These are phyloP conservation scores for Turritopsis dohrnii DNA, from an alignment of 30 jellyfish, hydroid and myxozoan genomes.

Conservation along the genomic window DNA sequence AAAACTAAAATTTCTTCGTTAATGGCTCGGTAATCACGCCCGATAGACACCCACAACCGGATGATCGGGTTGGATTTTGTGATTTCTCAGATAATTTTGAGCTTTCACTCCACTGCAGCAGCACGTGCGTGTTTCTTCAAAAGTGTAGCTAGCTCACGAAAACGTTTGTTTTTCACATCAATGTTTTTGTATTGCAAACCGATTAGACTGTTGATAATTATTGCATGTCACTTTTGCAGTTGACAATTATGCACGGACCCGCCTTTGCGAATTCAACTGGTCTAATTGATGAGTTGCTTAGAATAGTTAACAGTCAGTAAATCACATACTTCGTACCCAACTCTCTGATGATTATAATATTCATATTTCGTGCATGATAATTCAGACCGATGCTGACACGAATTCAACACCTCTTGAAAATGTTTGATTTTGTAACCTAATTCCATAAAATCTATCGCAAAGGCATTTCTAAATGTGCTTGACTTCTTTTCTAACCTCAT, in stretches of 20 bases:
- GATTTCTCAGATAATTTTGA: too few species aligned
- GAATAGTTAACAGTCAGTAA: too few species aligned
- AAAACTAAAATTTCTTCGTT: too few species aligned
- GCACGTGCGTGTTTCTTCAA: background rate
- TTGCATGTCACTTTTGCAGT: background rate
- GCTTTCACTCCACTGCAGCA: background rate
- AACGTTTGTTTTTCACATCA: constrained; percentile 3
- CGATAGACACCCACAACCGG: background rate
- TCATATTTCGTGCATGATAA: background rate
- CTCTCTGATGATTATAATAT: background rate
- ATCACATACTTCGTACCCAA: background rate
- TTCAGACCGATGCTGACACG: background rate
- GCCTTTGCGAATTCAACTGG: background rate
- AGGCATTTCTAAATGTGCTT: too few species aligned
- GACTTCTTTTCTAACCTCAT: too few species aligned
- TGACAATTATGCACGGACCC: background rate
- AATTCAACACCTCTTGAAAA: background rate
- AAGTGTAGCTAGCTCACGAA: background rate
- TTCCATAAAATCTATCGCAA: too few species aligned
- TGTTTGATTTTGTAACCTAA: too few species aligned
- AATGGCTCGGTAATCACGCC: too few species aligned
- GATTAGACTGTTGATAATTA: background rate
- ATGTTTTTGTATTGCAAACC: background rate
- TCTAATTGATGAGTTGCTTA: too few species aligned
- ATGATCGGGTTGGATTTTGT: background rate